Evolutionary conservation across 2,888 invertebrate genomes (phyloP).

Genomic region (Tenthredo livida): DNA sequence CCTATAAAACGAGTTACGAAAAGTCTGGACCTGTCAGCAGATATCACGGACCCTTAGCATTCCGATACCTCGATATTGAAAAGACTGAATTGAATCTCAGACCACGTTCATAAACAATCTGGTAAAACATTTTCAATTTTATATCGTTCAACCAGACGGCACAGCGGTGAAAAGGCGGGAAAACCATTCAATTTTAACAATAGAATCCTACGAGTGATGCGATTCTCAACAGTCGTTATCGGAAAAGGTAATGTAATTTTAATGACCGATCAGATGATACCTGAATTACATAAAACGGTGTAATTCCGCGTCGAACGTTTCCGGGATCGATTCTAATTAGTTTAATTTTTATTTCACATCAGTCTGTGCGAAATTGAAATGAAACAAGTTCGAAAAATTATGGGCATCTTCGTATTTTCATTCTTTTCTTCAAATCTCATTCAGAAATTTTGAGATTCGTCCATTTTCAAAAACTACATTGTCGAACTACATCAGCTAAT

Average conservation of each 20-base stretch:
- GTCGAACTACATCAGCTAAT: not conserved
- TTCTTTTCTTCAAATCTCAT: not conserved
- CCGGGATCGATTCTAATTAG: not conserved
- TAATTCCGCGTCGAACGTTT: not conserved
- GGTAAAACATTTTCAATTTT: constrained; percentile 24
- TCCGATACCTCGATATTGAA: not conserved
- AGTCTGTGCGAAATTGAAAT: not conserved
- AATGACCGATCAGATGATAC: constrained; percentile 19
- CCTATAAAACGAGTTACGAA: not conserved
- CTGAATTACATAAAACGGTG: not conserved
- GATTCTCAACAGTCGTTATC: not conserved
- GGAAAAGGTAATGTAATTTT: constrained; percentile 22
- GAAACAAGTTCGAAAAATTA: not conserved
- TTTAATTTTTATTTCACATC: not conserved
- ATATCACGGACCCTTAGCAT: not conserved
- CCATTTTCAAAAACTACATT: too few species aligned
- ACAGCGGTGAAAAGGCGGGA: not conserved
- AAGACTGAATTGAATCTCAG: constrained; percentile 37
- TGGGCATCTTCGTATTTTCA: too few species aligned
- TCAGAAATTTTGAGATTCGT: not conserved
- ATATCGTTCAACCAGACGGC: not conserved
- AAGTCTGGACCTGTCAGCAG: not conserved
- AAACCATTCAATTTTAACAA: not conserved
- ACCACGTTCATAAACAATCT: constrained; percentile 41
- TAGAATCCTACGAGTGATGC: not conserved